Base-by-base conservation (phyloP, 2,113 vertebrate genomes). In the Mus spicilegus region DNA sequence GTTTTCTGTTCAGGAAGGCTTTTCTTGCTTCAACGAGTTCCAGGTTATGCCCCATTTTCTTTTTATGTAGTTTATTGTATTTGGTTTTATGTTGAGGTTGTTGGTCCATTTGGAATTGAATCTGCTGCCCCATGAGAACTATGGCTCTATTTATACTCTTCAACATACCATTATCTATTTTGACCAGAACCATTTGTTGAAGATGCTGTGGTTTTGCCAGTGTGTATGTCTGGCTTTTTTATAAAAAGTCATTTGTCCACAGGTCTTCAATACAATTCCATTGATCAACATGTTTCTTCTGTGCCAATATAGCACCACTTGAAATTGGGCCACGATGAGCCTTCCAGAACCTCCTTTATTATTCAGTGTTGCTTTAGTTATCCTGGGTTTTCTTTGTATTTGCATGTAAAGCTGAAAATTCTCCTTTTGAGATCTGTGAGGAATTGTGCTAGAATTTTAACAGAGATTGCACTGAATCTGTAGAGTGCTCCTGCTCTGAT, bases 51-150 rank as follows among this genome's bases (percentile, higher is more conserved):
- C 54, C 30, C 28, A 54, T 33, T 80, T 80, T 54, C 77, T 12
- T 80, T 51, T 80, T 22, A 17, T 56, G 30, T 22, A 56, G 10
- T 56, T 80, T 0, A 10, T 11, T 56, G 30, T 36, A 22, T 5
- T 4, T 80, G 9, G 17, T 80, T 80, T 36, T 80, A 56, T 56
- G 5, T n/a, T 56, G 78, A 81, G 19, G 17, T 24, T 19, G n/a
- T 56, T 81, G 51, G 54, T n/a, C 19, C 51, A n/a, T 81, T 56
- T 81, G 33, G 51, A 81, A 4, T 22, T 81, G 9, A 24, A 19
- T 33, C 17, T 33, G 1, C 16, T 7, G 13, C 26, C 0, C 8
- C 3, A 16, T 56, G 78, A n/a, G 20, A 81, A n/a, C 9, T n/a
- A 56, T 56, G 51, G 33, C 30, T 36, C 78, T 22, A 24, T n/a